Evolutionary conservation across 2,888 invertebrate species (phyloP).

Genomic region (Terebella lapidaria): DNA sequence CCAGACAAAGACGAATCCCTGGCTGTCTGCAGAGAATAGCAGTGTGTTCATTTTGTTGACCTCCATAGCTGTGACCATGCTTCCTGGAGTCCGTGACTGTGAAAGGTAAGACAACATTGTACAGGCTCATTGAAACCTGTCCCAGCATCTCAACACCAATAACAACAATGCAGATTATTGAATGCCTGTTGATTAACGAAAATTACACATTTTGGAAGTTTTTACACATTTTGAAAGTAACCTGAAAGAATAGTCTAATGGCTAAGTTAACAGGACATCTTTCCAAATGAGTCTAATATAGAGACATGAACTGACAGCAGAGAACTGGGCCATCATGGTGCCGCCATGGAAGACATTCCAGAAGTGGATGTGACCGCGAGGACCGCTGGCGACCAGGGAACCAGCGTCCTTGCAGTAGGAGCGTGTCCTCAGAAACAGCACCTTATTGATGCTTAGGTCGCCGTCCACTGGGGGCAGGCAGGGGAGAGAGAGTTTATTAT

Average conservation of each 20-base stretch:
- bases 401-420: slow-evolving; percentile 45
- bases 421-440: slow-evolving; percentile 45
- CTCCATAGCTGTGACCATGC: slow-evolving; percentile 36
- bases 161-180: background rate
- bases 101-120: background rate
- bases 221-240: too few relatives aligned
- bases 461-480: slow-evolving; percentile 48
- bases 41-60: slow-evolving; percentile 35
- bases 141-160: background rate
- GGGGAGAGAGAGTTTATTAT: too few relatives aligned
- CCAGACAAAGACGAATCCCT: slow-evolving; percentile 50
- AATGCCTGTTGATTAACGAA: background rate
- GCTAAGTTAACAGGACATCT: too few relatives aligned
- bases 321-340: slow-evolving; percentile 44
- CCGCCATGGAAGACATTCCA: slow-evolving; percentile 54
- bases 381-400: slow-evolving; percentile 48
- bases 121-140: too few relatives aligned
- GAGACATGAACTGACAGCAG: slow-evolving; percentile 48
- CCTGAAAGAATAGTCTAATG: too few relatives aligned
- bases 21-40: slow-evolving; percentile 45
- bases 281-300: too few relatives aligned
- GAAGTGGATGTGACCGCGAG: slow-evolving; percentile 43
- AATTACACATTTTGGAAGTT: too few relatives aligned
- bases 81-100: slow-evolving; percentile 6
- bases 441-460: slow-evolving; percentile 46